Evolutionary conservation across 2,113 vertebrate genomes (phyloP), one percentile per base, ranked within the genome.

Genomic region (Campylorhamphus procurvoides): DNA sequence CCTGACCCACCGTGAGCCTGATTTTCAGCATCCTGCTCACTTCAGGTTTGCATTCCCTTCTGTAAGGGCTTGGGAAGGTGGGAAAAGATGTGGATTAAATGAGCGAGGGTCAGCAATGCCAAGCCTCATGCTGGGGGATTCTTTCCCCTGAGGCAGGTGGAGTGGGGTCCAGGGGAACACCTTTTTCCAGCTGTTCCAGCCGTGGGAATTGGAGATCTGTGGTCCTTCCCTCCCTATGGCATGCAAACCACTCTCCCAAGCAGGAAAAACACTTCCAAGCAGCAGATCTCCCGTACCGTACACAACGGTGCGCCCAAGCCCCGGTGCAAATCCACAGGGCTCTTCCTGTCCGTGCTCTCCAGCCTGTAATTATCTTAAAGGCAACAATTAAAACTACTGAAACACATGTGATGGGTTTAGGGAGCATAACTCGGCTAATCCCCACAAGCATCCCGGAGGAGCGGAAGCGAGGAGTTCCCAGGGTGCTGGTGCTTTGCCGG

Each of bases 361-460:
- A 91, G 89, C 92, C 95, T 95, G 94, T 93, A 96, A 97, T 97
- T 96, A 96, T 91, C 87, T 92, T 87, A 93, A 97, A 90, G 89
- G 84, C 87, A 87, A 94, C 94, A 96, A 96, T 96, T 97, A 96
- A 84, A 93, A 92, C 91, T 89, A 93, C 87, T 93, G 89, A 92
- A 94, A 93, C 9, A 31, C 87, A 93, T 77, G 93, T 94, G 94
- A 93, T 83, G 95, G 89, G 86, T 93, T 95, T 92, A 95, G 78
- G 81, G 87, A 87, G 71, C 91, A 80, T 6, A 89, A 71, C 78
- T 40, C 14, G 11, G 90, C 88, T 92, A 96, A 96, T 96, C 93
- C 94, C 50, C 77, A 49, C 28, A 86, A 90, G 87, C 87, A 94
- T 92, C 91, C 87, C 18, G 0, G 66, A 84, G 66, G 40, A 96